Evolutionary conservation across 53 echinoderm and acorn worm species (phyloP), one percentile per base, ranked within the genome.

Genomic region (Apostichopus leukothele): DNA sequence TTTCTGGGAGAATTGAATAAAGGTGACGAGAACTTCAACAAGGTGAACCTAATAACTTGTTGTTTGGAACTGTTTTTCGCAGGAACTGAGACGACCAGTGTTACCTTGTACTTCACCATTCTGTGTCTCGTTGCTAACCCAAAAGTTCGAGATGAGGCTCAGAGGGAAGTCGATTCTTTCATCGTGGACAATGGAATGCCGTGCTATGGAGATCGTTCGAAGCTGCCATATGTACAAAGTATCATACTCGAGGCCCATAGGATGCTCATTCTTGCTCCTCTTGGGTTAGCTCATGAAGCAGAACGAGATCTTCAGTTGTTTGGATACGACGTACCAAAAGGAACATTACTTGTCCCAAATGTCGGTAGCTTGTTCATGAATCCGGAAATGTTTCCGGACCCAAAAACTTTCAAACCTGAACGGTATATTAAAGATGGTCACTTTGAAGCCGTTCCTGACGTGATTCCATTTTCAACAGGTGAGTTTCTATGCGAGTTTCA

Each of bases 391-490:
- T 85, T 85, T 50, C 63, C 67, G 20, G 39, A 85, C 18, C 85
- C 85, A 4, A 50, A 22, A 16, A 67, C 9, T 5, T 85, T 85
- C 63, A 85, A 26, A 25, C 85, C 85, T 5, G 67, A 85, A 63
- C 21, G 85, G 6, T 85, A 57, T 85, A 11, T 85, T 51, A 39
- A 50, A 27, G 85, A 85, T 63, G 85, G 85, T 57, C 67, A 60
- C 14, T 67, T 85, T 60, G 51, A 67, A 25, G 16, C 67, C 51
- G 18, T n/a, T 50, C 12, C 67, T 22, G 85, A 85, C 60, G 16
- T 85, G 16, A 85, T 85, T 67, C 68, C 85, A 27, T 85, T 85
- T 51, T 85, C 85, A 6, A 67, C 18, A 85, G 85, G 85, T 85
- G 57, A 67, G 85, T 23, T 39, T 39, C 39, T 39, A 57, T 57